phyloP scores from a whole-genome alignment of 2,888 invertebrate genomes.

The Phortica magna region DNA sequence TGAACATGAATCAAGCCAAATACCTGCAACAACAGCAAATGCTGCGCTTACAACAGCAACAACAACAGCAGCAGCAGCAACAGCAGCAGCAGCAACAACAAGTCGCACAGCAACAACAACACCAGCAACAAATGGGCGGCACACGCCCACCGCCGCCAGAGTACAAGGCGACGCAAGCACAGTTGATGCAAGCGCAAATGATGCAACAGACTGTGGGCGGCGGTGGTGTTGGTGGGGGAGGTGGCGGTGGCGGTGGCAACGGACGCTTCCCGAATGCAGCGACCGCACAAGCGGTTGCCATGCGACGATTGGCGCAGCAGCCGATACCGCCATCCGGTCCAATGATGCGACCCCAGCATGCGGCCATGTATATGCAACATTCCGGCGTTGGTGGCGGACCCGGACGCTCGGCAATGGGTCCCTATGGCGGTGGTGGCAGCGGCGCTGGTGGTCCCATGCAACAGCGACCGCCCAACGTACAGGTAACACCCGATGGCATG shows the following conservation, averaged over 20 bases:
- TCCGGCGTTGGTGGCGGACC: conserved; percentile 74
- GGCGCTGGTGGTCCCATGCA: conserved; percentile 76
- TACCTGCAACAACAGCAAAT: conserved; percentile 85
- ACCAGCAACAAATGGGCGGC: conserved; percentile 79
- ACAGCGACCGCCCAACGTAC: conserved; percentile 81
- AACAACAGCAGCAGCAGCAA: conserved; percentile 38
- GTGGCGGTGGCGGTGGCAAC: conserved; percentile 67
- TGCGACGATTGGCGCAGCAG: conserved; percentile 84
- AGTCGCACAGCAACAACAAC: conserved; percentile 51
- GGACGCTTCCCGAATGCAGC: conserved; percentile 80
- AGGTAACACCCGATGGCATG: conserved; percentile 81
- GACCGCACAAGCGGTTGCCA: conserved; percentile 79
- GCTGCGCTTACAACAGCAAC: conserved; percentile 75
- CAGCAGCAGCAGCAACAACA: conserved; percentile 45
- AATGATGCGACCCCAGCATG: conserved; percentile 84
- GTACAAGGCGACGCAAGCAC: conserved; percentile 84
- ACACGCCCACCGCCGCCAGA: conserved; percentile 90
- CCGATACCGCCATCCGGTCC: conserved; percentile 86
- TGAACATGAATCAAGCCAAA: conserved; percentile 81
- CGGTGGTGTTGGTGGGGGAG: conserved; percentile 75
- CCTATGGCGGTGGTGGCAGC: conserved; percentile 77
- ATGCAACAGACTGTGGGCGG: conserved; percentile 79
- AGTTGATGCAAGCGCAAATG: conserved; percentile 80
- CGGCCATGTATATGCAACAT: conserved; percentile 80
- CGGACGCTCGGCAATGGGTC: conserved; percentile 70